Percentiles rank a stretch among this genome's conserved stretches.
phyloP scores from a whole-genome alignment of 2,797 vertebrate genomes.

The Acrossocheilus fasciatus region DNA sequence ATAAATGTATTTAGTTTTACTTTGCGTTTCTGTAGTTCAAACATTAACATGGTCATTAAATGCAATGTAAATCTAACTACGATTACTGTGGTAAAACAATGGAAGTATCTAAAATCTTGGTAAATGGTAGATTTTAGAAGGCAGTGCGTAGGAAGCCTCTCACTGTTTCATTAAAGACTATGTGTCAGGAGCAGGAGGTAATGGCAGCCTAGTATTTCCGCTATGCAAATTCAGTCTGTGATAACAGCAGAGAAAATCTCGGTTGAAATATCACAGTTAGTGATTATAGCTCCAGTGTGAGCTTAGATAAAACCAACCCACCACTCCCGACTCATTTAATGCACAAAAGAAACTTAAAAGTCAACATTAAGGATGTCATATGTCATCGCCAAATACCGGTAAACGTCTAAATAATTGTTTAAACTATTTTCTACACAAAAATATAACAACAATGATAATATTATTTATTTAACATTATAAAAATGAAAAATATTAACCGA shows the following conservation, averaged over 20 bases:
- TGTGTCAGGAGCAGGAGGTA: neutral
- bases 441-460: neutral
- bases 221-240: constrained; percentile 38
- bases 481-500: neutral
- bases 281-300: neutral
- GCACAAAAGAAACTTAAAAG: neutral
- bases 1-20: neutral
- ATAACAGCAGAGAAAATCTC: constrained; percentile 30
- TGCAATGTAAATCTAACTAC: neutral
- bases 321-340: neutral
- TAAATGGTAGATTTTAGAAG: neutral
- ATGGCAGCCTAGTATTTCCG: constrained; percentile 9
- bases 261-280: neutral
- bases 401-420: neutral
- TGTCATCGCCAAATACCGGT: neutral
- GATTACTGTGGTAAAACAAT: neutral
- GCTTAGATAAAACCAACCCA: constrained; percentile 10
- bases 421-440: neutral
- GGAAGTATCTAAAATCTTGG: neutral
- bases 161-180: neutral
- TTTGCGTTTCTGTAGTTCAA: neutral
- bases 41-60: neutral
- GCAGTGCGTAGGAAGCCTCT: neutral
- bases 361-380: neutral
- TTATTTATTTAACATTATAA: too few relatives aligned